phyloP scores from a whole-genome alignment of 2,797 vertebrate species.

The Gallinago nigripennis region DNA sequence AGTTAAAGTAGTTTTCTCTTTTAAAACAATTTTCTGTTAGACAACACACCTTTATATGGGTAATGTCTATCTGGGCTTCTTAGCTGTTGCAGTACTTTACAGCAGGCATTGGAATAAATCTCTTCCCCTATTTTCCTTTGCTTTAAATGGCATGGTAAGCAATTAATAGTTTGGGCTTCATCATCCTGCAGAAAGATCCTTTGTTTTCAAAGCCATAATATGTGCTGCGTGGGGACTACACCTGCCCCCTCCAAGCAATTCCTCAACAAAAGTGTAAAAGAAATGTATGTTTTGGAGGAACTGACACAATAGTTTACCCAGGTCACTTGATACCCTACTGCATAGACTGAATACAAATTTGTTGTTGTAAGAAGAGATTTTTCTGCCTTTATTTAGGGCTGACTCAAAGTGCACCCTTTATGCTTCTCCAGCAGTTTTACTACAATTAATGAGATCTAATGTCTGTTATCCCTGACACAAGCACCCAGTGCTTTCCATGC shows the following conservation, averaged over 20 bases:
- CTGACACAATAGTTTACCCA: neutral
- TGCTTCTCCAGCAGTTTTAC: neutral
- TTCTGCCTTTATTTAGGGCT: neutral
- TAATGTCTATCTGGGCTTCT: neutral
- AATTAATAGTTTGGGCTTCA: neutral
- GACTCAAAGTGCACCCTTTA: neutral
- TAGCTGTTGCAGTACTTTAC: neutral
- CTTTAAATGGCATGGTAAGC: neutral
- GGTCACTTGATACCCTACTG: neutral
- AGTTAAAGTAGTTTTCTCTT: neutral
- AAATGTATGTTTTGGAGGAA: neutral
- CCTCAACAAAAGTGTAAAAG: neutral
- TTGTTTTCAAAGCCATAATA: neutral
- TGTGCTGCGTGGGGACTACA: neutral
- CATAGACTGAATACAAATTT: neutral
- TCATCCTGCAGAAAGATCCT: neutral
- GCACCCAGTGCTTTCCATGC: neutral
- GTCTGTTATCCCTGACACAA: neutral
- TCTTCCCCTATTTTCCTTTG: neutral
- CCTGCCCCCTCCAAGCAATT: neutral
- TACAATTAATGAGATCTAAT: neutral
- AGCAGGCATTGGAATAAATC: neutral
- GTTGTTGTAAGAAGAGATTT: neutral
- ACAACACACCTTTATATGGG: neutral
- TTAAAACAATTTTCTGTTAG: neutral